A percentile compares a stretch with the other conserved stretches of the same genome.
Evolutionary conservation across 2,888 invertebrate species (phyloP).

Genomic region (Drosophila stalkeri): DNA sequence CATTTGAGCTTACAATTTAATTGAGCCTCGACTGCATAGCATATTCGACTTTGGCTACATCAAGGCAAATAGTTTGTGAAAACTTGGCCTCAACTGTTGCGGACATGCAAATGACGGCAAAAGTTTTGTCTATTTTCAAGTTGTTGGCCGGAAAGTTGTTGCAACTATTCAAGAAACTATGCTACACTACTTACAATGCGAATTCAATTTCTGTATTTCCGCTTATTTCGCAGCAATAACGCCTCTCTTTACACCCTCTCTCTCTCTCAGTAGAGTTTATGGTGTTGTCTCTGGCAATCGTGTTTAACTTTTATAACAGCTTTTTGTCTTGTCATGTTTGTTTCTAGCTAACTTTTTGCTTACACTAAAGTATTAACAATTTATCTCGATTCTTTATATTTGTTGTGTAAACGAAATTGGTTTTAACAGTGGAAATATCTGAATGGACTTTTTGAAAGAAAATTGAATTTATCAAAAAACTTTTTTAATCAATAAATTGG

Average conservation of each 20-base stretch:
- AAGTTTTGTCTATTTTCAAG: slow-evolving; percentile 47
- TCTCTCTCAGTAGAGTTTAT: slow-evolving; percentile 30
- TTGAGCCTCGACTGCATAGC: slow-evolving; percentile 48
- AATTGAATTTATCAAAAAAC: neutral
- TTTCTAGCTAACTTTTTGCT: slow-evolving; percentile 20
- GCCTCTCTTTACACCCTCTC: slow-evolving; percentile 24
- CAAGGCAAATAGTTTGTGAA: slow-evolving; percentile 58
- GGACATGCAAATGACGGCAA: slow-evolving; percentile 70
- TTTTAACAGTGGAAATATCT: neutral
- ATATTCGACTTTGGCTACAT: neutral
- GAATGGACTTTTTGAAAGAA: neutral
- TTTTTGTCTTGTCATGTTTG: slow-evolving; percentile 38
- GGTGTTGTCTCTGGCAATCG: slow-evolving; percentile 54
- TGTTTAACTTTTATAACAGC: slow-evolving; percentile 64
- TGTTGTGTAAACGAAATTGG: neutral
- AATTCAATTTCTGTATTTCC: slow-evolving; percentile 74
- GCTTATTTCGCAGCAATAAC: slow-evolving; percentile 28
- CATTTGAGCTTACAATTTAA: slow-evolving; percentile 70
- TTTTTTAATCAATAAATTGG: neutral
- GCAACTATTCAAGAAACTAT: slow-evolving; percentile 64
- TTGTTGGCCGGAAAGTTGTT: slow-evolving; percentile 48
- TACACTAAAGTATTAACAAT: neutral
- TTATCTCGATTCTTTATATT: neutral
- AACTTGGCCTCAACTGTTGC: slow-evolving; percentile 71
- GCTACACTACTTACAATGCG: slow-evolving; percentile 68